Evolutionary conservation across 2,888 invertebrate genomes (phyloP), one percentile per base, ranked within the genome.

Genomic region (Aporophyla lueneburgensis): DNA sequence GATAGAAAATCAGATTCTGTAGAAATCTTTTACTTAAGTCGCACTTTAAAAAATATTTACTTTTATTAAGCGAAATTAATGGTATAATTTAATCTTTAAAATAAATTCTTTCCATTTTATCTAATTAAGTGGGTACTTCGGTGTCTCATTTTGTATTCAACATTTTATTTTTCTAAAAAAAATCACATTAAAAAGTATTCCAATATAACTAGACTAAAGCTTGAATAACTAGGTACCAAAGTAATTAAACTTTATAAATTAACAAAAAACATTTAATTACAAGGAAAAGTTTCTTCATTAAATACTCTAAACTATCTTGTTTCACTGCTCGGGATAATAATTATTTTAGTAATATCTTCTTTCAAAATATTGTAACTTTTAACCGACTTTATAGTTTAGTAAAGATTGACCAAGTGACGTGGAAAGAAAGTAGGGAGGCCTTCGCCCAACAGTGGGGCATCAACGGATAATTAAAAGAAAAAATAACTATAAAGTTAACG

Each of bases 251-350:
- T 71, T 69, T 69, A 7, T 65, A 56, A 33, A 71, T 85, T 80
- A 66, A 69, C 46, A 53, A 56, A 70, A 54, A 66, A 33, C 21
- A 24, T 67, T 71, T 58, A 67, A 66, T 74, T 70, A 49, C 14
- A 69, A 75, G 61, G 66, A 71, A 76, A 82, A 82, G 69, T 85
- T 85, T 72, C 19, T 85, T 76, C 61, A 76, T 85, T 68, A 81
- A 85, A 58, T 67, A 40, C 56, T 75, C 2, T 56, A 24, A 80
- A 85, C 68, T 68, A 67, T 85, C 65, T 66, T 53, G 46, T 72
- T 84, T 85, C 67, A 74, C 49, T 71, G 24, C 49, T 46, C 27
- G 51, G 49, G 33, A 66, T 58, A n/a, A n/a, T 82, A 63, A 85
- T 68, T 54, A 58, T 66, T 66, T 61, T 21, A n/a, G n/a, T 54